Evolutionary conservation across 2,113 vertebrate species (phyloP).

Genomic region (Mormyrus iriodes): DNA sequence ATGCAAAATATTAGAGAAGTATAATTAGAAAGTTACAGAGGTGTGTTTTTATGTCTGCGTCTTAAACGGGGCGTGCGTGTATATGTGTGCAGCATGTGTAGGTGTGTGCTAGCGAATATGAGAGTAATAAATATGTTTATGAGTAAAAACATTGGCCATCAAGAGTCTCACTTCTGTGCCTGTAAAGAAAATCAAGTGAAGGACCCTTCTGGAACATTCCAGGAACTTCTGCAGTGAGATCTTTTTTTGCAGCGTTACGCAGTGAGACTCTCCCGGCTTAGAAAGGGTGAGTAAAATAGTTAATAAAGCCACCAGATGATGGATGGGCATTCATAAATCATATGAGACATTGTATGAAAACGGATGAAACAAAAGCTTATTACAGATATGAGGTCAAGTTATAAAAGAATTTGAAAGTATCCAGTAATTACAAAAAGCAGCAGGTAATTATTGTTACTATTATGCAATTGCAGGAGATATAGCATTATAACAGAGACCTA

Average conservation of each 20-base stretch:
- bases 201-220: neutral
- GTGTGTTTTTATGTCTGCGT: too few relatives aligned
- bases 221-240: neutral
- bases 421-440: neutral
- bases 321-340: constrained; percentile 8
- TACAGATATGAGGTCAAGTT: neutral
- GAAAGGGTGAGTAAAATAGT: neutral
- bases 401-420: neutral
- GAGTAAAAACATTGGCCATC: neutral
- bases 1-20: too few relatives aligned
- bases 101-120: too few relatives aligned
- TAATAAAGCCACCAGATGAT: neutral
- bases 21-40: too few relatives aligned
- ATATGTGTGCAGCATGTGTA: too few relatives aligned
- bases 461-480: neutral
- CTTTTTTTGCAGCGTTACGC: neutral
- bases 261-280: neutral
- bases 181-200: neutral
- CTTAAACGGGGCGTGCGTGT: too few relatives aligned
- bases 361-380: neutral
- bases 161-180: neutral
- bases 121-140: too few relatives aligned
- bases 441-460: constrained; percentile 5
- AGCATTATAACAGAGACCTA: neutral
- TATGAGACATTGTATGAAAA: neutral